Conservation (phyloP, 2,888 invertebrate genomes). For the Aphidius colemani region DNA sequence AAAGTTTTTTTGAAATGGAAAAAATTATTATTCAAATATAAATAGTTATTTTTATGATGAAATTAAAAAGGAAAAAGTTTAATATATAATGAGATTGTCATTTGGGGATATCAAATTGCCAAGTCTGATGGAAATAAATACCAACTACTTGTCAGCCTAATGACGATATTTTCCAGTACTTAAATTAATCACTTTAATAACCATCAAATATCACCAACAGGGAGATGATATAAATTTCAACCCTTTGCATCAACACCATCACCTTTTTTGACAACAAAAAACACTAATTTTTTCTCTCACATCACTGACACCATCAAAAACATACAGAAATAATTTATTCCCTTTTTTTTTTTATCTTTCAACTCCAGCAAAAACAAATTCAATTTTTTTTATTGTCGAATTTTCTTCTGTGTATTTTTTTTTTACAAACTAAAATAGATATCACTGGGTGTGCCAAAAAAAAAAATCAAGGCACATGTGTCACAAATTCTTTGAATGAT, state of each 20-base stretch:
- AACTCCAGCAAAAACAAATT: neutral
- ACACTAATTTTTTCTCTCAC: neutral
- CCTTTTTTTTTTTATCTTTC: neutral
- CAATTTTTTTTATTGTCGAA: neutral
- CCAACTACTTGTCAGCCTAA: slow-evolving; percentile 22
- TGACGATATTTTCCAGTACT: slow-evolving; percentile 6
- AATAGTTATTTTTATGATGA: neutral
- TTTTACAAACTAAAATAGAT: too few species aligned
- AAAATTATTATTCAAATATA: neutral
- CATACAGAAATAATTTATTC: too few species aligned
- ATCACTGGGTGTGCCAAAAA: too few species aligned
- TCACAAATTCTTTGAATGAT: neutral
- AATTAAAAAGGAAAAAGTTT: neutral
- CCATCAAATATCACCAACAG: neutral
- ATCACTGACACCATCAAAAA: neutral
- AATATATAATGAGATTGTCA: neutral
- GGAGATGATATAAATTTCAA: neutral
- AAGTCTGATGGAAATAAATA: slow-evolving; percentile 24
- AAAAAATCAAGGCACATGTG: neutral
- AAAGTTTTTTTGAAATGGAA: too few species aligned
- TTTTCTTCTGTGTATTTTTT: too few species aligned
- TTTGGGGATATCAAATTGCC: slow-evolving; percentile 6
- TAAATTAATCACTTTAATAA: slow-evolving; percentile 17
- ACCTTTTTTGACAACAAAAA: too few species aligned
- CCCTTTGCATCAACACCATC: neutral